Base-by-base conservation (phyloP, 2,888 invertebrate genomes). In the Drosophila maculinotata region DNA sequence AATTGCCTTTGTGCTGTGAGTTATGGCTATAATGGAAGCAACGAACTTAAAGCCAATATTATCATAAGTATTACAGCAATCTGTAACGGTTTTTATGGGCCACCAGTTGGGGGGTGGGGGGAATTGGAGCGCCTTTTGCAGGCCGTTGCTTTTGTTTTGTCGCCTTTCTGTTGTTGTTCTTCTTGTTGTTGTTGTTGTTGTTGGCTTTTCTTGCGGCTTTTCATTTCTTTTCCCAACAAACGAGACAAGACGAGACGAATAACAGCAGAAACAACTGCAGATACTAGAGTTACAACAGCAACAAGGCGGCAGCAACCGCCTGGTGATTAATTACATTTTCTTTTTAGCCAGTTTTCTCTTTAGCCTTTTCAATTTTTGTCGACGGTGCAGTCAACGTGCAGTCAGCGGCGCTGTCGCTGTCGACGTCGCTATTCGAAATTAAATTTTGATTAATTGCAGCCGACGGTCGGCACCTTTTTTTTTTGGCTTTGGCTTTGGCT, bases 281-380 rank as follows among this genome's bases (percentile, higher is more conserved):
- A 4, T 9, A 23, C 14, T 20, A 23, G 20, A 54, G 10, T 9
- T 25, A 2, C 36, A 60, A 14, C 20, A 49, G 14, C 38, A 25
- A 25, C 41, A 48, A 53, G 41, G 54, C 39, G 30, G 39, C 60
- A 45, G 30, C 68, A 77, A 79, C 59, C 69, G 82, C 69, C 71
- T 68, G 45, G 86, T 81, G 81, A 81, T 81, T 81, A 81, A 81
- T 81, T 81, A 86, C 86, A 76, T 81, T 83, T 85, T 86, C 76
- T 63, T 74, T 74, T 79, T 54, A 39, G 67, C 83, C 81, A 67
- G 66, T 86, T 81, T 71, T 82, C 75, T 74, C 66, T 52, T 63
- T 69, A 65, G 66, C 75, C 53, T 81, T 69, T 85, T 81, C 76
- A 75, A 84, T 77, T 33, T 49, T 30, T 15, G 36, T 42, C 52